These are phyloP conservation scores for Pocillopora damicornis DNA, from an alignment of 64 coral and sea anemone genomes.

Conservation along the genomic window DNA sequence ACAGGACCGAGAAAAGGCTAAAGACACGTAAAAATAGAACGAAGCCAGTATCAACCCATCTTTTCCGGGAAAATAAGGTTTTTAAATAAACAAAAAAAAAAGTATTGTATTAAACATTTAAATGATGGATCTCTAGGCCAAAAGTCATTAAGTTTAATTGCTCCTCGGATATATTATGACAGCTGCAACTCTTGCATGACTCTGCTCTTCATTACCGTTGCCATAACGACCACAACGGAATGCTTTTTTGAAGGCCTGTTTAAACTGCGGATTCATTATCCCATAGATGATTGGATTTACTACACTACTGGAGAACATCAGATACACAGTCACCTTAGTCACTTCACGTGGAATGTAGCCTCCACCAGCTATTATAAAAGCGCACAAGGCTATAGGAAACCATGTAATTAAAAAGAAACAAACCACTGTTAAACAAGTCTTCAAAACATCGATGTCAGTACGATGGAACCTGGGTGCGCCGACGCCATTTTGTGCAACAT, in stretches of 20 bases:
- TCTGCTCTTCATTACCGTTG: not conserved
- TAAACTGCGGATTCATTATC: constrained; percentile 56
- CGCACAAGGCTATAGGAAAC: not conserved
- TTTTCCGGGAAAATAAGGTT: too few relatives aligned
- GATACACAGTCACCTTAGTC: constrained; percentile 10
- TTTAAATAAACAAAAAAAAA: too few relatives aligned
- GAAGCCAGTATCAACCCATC: too few relatives aligned
- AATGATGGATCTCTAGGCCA: too few relatives aligned
- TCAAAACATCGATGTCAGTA: constrained; percentile 41
- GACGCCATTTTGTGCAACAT: not conserved
- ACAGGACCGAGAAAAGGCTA: too few relatives aligned
- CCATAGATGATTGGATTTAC: constrained; percentile 66
- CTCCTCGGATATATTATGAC: too few relatives aligned
- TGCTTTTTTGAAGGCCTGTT: constrained; percentile 40
- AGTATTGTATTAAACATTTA: too few relatives aligned
- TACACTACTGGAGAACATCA: constrained; percentile 51
- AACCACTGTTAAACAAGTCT: constrained; percentile 48
- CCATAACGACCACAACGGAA: constrained; percentile 5
- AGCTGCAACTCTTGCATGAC: not conserved
- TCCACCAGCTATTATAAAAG: constrained; percentile 11
- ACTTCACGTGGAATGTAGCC: constrained; percentile 2
- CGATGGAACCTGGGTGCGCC: not conserved
- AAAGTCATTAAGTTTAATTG: too few relatives aligned
- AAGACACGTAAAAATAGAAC: too few relatives aligned
- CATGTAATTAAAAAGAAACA: constrained; percentile 22